Evolutionary conservation across 53 echinoderm and acorn worm species (phyloP), one percentile per base, ranked within the genome.

Genomic region (Mesocentrotus franciscanus): DNA sequence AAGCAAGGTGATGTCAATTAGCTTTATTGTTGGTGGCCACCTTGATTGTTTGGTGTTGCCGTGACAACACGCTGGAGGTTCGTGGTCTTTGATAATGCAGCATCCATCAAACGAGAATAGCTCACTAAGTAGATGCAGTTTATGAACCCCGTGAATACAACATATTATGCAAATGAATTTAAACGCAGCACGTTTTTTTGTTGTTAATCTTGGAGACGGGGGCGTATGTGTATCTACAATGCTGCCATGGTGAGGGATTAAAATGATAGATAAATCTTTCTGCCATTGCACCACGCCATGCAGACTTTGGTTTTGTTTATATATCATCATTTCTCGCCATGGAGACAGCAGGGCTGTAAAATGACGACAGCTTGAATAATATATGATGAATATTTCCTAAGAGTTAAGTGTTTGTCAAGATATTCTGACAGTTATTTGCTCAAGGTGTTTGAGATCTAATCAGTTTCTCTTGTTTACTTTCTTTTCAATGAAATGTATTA

Each of bases 1-100:
- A 13, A 29, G 56, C 87, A 87, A 87, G 59, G 87, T 87, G 58
- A 87, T 87, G 58, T 13, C 87, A 87, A 87, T 87, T 87, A 87
- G 87, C 58, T 87, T 87, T 58, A 87, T 87, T 57, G 87, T 87
- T 87, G 58, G 87, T 56, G 26, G 87, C 81, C 29, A 87, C 59
- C 87, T 87, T 87, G 59, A 87, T 87, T 87, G 87, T 87, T 87
- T 57, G 29, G 12, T 34, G 87, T 87, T 27, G 7, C 87, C 27
- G 29, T 87, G 58, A 59, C 29, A 27, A 87, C 87, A 56, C 27
- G 58, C n/a, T 87, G 58, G 87, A 87, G 87, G 87, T 87, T 87
- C 87, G 59, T 14, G 87, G 87, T 87, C 58, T 57, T 14, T 58
- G 87, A 27, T 87, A 57, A 58, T 87, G n/a, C 26, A 58, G 87